A percentile compares a stretch with the other conserved stretches of the same genome.
Evolutionary conservation across 2,797 vertebrate genomes (phyloP).

Genomic region (Sebastolobus altivelis): DNA sequence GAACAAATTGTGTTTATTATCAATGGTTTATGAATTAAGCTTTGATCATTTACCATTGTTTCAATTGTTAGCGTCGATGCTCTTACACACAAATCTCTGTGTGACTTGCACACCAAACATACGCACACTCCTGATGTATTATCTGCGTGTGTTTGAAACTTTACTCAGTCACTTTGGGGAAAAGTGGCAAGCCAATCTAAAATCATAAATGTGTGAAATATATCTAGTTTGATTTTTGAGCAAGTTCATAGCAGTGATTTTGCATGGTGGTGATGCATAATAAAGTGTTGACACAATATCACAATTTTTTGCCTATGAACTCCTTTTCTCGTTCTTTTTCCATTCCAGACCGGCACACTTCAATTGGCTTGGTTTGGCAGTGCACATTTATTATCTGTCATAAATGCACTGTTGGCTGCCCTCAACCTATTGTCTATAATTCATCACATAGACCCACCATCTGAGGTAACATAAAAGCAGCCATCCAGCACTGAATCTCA

Average conservation of each 20-base stretch:
- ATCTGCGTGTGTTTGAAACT: constrained; percentile 60
- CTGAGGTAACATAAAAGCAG: constrained; percentile 73
- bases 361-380: constrained; percentile 70
- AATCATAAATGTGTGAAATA: constrained; percentile 81
- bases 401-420: constrained; percentile 76
- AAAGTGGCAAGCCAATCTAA: constrained; percentile 75
- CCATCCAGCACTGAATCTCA: constrained; percentile 59
- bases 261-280: constrained; percentile 84
- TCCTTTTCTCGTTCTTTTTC: constrained; percentile 67
- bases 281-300: constrained; percentile 84
- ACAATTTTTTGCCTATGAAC: constrained; percentile 71
- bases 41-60: constrained; percentile 49
- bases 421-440: constrained; percentile 79
- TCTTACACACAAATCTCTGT: constrained; percentile 45
- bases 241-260: constrained; percentile 83
- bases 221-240: constrained; percentile 78
- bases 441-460: constrained; percentile 71
- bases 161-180: constrained; percentile 62
- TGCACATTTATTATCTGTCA: constrained; percentile 83
- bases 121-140: constrained; percentile 63
- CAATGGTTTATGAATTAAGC: constrained; percentile 57
- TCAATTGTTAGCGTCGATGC: constrained; percentile 42
- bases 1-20: constrained; percentile 63
- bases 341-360: constrained; percentile 75
- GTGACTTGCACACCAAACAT: constrained; percentile 55